Conservation (phyloP, 2,113 vertebrate genomes). For the Aldabrachelys gigantea region DNA sequence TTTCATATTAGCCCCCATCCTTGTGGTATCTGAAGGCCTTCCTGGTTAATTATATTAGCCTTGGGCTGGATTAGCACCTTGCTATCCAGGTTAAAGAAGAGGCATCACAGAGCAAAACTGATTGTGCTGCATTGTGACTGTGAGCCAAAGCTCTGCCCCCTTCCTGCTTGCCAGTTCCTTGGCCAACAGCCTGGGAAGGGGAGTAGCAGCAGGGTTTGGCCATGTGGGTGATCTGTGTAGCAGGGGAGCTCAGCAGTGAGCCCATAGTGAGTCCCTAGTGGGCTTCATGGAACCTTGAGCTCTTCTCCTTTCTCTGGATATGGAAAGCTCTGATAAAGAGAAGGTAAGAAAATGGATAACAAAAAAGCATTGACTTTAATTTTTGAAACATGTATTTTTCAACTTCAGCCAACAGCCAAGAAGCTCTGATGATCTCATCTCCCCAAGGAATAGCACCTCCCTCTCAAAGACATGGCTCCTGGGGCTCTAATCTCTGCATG, state of each 20-base stretch:
- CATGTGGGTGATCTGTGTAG: not conserved
- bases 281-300: not conserved
- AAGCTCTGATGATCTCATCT: not conserved
- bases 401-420: not conserved
- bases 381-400: not conserved
- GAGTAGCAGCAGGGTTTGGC: not conserved
- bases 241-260: not conserved
- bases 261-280: not conserved
- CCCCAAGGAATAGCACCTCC: not conserved
- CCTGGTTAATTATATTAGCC: not conserved
- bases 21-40: not conserved
- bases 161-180: not conserved
- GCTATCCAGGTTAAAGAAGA: not conserved
- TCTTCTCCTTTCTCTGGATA: not conserved
- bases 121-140: not conserved
- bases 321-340: not conserved
- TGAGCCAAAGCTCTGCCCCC: too few relatives aligned
- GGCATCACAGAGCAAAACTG: not conserved
- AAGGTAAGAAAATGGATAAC: not conserved
- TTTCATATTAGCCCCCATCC: not conserved
- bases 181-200: not conserved
- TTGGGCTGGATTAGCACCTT: not conserved
- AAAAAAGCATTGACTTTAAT: not conserved
- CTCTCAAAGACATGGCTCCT: not conserved
- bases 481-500: not conserved